A percentile compares a stretch with the other conserved stretches of the same genome.
phyloP scores from a whole-genome alignment of 1,140 invertebrate species.

The Whitmania pigra region DNA sequence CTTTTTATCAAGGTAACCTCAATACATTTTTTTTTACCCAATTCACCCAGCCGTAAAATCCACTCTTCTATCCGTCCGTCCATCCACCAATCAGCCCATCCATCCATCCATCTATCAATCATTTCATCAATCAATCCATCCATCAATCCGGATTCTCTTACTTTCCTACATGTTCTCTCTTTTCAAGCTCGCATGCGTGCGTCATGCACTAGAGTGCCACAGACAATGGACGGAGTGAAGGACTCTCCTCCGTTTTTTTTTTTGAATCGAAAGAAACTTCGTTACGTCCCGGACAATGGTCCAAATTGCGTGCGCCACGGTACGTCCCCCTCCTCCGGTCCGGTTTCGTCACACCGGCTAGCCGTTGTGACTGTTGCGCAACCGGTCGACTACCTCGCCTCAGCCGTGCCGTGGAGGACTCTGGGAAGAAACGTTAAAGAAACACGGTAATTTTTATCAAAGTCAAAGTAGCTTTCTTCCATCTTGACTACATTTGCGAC shows the following conservation, averaged over 20 bases:
- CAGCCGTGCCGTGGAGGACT: too few relatives aligned
- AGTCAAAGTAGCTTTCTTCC: background rate
- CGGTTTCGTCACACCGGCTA: too few relatives aligned
- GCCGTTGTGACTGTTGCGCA: too few relatives aligned
- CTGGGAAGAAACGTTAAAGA: too few relatives aligned
- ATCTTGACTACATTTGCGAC: background rate
- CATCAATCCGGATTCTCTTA: slow-evolving; percentile 1
- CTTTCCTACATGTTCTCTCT: background rate
- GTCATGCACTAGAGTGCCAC: too few relatives aligned
- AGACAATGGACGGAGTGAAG: too few relatives aligned
- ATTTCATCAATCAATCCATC: background rate
- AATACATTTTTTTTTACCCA: too few relatives aligned
- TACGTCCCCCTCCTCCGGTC: background rate
- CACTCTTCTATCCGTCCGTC: background rate
- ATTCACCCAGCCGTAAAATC: background rate
- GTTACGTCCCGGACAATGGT: slow-evolving; percentile 3
- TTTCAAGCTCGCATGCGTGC: background rate
- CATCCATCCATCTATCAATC: background rate
- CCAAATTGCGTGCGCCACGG: background rate
- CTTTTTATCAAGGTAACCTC: too few relatives aligned
- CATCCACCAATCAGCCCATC: background rate
- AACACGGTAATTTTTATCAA: too few relatives aligned
- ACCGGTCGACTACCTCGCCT: too few relatives aligned
- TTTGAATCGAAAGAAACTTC: slow-evolving; percentile 3
- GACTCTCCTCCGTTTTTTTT: too few relatives aligned